Conservation (phyloP, 2,797 vertebrate genomes). For the Dromococcyx pavoninus region DNA sequence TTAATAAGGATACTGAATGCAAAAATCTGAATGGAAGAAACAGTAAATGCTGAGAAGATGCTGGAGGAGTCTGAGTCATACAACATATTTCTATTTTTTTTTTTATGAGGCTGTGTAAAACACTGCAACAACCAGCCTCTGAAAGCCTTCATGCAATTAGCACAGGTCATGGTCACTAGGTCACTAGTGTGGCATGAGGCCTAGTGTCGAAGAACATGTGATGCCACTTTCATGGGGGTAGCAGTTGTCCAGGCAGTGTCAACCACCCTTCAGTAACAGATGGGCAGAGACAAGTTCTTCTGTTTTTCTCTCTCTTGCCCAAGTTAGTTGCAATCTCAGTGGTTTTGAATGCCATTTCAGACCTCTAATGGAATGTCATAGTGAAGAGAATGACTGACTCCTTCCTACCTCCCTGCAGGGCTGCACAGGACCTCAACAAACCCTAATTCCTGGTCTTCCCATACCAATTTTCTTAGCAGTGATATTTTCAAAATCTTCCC, state of each 20-base stretch:
- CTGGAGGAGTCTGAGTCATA: slow-evolving; percentile 51
- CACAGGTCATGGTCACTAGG: too few species aligned
- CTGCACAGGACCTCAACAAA: neutral
- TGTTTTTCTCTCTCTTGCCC: neutral
- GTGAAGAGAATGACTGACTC: neutral
- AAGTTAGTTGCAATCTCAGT: neutral
- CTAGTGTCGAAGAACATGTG: neutral
- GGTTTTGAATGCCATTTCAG: neutral
- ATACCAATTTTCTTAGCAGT: neutral
- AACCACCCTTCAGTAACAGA: neutral
- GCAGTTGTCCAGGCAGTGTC: neutral
- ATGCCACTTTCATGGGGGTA: neutral
- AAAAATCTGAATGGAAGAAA: slow-evolving; percentile 36
- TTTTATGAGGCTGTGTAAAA: neutral
- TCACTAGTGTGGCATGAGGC: too few species aligned
- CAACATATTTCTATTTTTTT: neutral
- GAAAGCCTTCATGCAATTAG: neutral
- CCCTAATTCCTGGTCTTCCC: neutral
- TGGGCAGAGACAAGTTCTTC: neutral
- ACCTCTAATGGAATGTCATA: neutral
- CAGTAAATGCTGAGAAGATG: slow-evolving; percentile 33
- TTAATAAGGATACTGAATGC: slow-evolving; percentile 41
- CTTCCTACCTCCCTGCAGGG: neutral
- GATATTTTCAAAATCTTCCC: neutral
- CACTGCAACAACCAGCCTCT: neutral